Evolutionary conservation across 2,113 vertebrate species (phyloP), one percentile per base, ranked within the genome.

Genomic region (Zosterops hypoxanthus): DNA sequence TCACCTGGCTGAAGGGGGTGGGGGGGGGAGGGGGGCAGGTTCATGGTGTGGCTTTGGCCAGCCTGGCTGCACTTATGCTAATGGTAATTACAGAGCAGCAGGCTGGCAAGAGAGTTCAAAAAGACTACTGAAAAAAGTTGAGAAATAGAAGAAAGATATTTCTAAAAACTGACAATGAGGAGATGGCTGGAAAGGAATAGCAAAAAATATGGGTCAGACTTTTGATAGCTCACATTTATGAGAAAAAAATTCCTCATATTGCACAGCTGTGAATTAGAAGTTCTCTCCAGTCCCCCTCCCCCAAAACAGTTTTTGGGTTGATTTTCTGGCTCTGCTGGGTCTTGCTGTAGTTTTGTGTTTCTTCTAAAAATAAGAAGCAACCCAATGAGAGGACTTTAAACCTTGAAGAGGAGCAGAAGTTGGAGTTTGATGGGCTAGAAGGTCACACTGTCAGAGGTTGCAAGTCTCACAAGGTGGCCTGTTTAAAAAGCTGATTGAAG

Each of bases 1-100:
- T 15, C 0, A 0, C 9, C 23, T 4, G 1, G 6, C 23, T 23
- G 12, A 9, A 41, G 17, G 73, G 25, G 5, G 5, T 39, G 36
- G 9, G 36, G 36, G 36, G 36, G 36, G 9, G 36, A 5, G 36
- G 36, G 36, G 36, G 36, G 6, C 11, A 41, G 18, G 25, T 19
- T 77, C 36, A 25, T 2, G 0, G 25, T 0, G 0, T 36, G 31
- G 31, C 36, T 90, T 77, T 33, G 18, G 8, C 22, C 3, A 3
- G 25, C 31, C 50, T n/a, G 33, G 29, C 20, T 75, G 56, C 33
- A 5, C 26, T 73, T 50, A 14, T 0, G 0, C 9, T 75, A 33
- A 47, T 42, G 28, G 12, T 26, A 55, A 66, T 70, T 78, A 46
- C 64, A 71, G 29, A 50, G 39, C 12, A 55, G 29, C 14, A 52